Base-by-base conservation (phyloP, 1,140 invertebrate genomes). In the Apis florea region DNA sequence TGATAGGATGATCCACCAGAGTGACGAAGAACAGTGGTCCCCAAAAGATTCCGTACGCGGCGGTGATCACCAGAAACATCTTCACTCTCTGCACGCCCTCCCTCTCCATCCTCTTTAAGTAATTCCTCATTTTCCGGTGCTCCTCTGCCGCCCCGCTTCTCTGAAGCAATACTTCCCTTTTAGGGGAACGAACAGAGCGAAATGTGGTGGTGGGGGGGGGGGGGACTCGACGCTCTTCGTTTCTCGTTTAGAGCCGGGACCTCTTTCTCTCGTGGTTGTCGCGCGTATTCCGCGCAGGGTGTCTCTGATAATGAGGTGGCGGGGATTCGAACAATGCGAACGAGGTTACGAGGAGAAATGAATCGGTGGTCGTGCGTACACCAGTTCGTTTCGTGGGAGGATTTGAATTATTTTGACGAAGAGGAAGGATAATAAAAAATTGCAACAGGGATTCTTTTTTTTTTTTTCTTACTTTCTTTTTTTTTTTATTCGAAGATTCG, bases 21-120 rank as follows among this genome's bases (percentile, higher is more conserved):
- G 96, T 98, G 76, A 98, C 96, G 73, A 97, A 95, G 93, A 98
- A 98, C 79, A 98, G 93, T 31, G 97, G 97, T 82, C 97, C 97
- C 97, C 97, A 98, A 93, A 97, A 98, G 54, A 98, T 94, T 24
- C 97, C 95, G 90, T 98, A 98, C 10, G 97, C 96, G 0, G 96
- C 95, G 0, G 97, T 97, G 91, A 98, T 97, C 76, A 97, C 96
- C 49, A 97, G 95, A 92, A 97, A 97, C 96, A 97, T 97, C 92
- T 97, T 96, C 15, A 97, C 96, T 58, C 96, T 94, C 85, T 96
- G 96, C 68, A 96, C 96, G 31, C 96, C 96, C 86, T 97, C 97
- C 24, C 95, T 94, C 91, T 97, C 97, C 93, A 97, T 96, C 83
- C 96, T 94, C 73, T 95, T 95, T 63, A 97, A 94, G 92, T 97